These are phyloP conservation scores for Pterocles gutturalis DNA, from an alignment of 2,113 vertebrate genomes.

Conservation along the genomic window DNA sequence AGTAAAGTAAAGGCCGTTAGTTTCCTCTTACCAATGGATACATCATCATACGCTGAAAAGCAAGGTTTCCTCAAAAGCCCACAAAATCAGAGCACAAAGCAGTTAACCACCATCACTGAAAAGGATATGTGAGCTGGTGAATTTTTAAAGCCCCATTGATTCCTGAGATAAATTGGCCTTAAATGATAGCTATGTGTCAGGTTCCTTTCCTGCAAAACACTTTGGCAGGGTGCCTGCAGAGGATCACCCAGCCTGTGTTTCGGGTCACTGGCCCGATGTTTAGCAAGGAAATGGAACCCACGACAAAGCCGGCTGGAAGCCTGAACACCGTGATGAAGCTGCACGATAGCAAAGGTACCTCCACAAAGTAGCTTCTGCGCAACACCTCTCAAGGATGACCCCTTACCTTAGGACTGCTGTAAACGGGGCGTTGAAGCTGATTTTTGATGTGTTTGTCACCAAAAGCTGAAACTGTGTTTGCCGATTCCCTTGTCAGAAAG, in stretches of 20 bases:
- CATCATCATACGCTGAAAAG: slow-evolving; percentile 76
- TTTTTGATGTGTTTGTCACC: not conserved
- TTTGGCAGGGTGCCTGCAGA: slow-evolving; percentile 43
- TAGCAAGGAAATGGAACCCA: slow-evolving; percentile 6
- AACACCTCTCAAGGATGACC: not conserved
- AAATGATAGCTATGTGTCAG: slow-evolving; percentile 27
- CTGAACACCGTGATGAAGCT: not conserved
- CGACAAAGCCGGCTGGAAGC: not conserved
- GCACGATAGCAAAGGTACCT: not conserved
- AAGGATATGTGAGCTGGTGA: slow-evolving; percentile 77
- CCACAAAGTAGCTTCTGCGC: not conserved
- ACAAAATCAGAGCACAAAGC: slow-evolving; percentile 69
- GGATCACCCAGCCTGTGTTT: not conserved
- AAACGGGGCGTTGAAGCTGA: not conserved
- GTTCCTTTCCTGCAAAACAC: slow-evolving; percentile 56
- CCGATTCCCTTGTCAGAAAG: not conserved
- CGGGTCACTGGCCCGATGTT: slow-evolving; percentile 31
- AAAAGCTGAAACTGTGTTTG: not conserved
- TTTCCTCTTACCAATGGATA: slow-evolving; percentile 88
- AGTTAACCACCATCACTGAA: slow-evolving; percentile 79
- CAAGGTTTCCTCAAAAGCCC: slow-evolving; percentile 73
- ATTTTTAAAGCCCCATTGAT: slow-evolving; percentile 67
- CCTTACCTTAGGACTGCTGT: not conserved
- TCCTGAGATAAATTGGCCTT: not conserved
- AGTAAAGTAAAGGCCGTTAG: slow-evolving; percentile 91